A percentile compares a stretch with the other conserved stretches of the same genome.
Conservation (phyloP, 2,113 vertebrate species). For the Donacobius atricapilla region DNA sequence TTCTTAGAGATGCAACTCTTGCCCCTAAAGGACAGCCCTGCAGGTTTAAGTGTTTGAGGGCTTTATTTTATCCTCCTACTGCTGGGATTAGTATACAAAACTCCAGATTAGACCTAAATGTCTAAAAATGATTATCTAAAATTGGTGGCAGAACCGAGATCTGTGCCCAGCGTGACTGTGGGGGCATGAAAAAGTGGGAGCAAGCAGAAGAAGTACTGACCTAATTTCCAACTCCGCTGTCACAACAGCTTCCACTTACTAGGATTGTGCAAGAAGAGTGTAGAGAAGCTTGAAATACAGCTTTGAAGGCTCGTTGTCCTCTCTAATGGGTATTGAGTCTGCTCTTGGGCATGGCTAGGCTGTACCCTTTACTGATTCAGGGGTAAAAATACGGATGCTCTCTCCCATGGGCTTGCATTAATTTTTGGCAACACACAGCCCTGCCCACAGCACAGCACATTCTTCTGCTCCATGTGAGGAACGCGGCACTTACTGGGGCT, state of each 20-base stretch:
- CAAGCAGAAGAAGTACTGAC: neutral
- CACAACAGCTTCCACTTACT: neutral
- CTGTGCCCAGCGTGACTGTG: neutral
- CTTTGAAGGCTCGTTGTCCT: neutral
- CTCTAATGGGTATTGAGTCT: neutral
- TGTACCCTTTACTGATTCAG: neutral
- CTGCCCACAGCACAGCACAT: neutral
- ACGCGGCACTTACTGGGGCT: neutral
- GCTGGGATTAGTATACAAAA: neutral
- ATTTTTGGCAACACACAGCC: neutral
- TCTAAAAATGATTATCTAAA: neutral
- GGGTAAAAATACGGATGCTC: neutral
- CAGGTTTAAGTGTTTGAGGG: neutral
- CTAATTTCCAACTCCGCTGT: neutral
- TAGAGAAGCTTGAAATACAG: neutral
- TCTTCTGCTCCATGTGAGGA: neutral
- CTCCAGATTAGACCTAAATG: neutral
- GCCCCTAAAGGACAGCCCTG: neutral
- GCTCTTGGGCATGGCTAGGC: neutral
- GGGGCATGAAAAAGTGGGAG: neutral
- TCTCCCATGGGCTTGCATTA: neutral
- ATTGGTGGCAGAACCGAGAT: neutral
- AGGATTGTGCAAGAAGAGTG: neutral
- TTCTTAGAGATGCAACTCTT: neutral
- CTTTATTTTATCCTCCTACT: neutral